Conservation (phyloP, 2,797 vertebrate species). For the Propithecus deckenii region DNA sequence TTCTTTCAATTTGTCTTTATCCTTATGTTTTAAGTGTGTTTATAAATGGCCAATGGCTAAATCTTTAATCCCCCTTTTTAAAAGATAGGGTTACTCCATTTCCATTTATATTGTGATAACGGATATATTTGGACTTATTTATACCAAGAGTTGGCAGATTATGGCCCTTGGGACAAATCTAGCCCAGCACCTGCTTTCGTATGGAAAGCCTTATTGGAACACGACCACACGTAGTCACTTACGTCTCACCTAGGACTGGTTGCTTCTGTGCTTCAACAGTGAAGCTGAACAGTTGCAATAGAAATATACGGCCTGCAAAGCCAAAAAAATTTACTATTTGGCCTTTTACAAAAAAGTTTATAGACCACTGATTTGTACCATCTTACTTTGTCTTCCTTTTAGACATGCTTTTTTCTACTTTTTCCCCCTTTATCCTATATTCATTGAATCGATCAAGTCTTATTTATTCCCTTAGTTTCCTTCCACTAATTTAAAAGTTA, state of each 20-base stretch:
- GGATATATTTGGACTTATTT: background rate
- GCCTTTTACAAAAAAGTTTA: background rate
- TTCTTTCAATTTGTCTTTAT: background rate
- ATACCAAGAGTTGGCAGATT: background rate
- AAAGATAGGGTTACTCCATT: background rate
- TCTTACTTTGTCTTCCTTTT: background rate
- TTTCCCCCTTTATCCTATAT: background rate
- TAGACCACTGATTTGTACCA: background rate
- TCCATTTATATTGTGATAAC: background rate
- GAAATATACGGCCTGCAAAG: background rate
- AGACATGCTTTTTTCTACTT: background rate
- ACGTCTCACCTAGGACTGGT: background rate
- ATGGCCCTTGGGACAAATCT: background rate
- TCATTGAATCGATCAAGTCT: background rate
- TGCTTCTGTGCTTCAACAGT: background rate
- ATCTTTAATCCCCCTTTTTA: background rate
- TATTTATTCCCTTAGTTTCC: background rate
- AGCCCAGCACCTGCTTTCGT: background rate
- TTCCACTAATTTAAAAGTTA: background rate
- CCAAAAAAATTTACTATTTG: background rate
- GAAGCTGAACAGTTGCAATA: background rate
- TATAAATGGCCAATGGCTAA: background rate
- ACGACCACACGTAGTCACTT: too few species aligned
- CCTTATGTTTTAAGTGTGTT: background rate
- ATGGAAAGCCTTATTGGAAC: background rate